Evolutionary conservation across 2,113 vertebrate species (phyloP).

Genomic region (human (Homo sapiens)): GRCh38 chr6:22004501-22005000

Average conservation of each 20-base stretch:
- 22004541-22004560: too few relatives aligned
- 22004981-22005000: conserved; percentile 26
- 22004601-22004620: too few relatives aligned
- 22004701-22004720: background rate
- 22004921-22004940: conserved; percentile 14
- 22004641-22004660: too few relatives aligned
- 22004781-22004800: background rate
- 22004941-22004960: conserved; percentile 10
- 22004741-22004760: background rate
- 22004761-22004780: background rate
- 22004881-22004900: background rate
- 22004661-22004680: too few relatives aligned
- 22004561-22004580: too few relatives aligned
- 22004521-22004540: too few relatives aligned
- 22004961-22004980: background rate
- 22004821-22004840: background rate
- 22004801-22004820: background rate
- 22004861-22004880: background rate
- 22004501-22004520: too few relatives aligned
- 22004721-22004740: background rate
- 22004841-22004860: background rate
- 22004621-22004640: too few relatives aligned
- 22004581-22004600: too few relatives aligned
- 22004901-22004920: background rate
- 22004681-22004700: background rate